Percentiles rank a stretch among this genome's conserved stretches.
These are phyloP conservation scores for Dicrostonyx torquatus DNA, from an alignment of 2,797 vertebrate species.

Conservation along the genomic window DNA sequence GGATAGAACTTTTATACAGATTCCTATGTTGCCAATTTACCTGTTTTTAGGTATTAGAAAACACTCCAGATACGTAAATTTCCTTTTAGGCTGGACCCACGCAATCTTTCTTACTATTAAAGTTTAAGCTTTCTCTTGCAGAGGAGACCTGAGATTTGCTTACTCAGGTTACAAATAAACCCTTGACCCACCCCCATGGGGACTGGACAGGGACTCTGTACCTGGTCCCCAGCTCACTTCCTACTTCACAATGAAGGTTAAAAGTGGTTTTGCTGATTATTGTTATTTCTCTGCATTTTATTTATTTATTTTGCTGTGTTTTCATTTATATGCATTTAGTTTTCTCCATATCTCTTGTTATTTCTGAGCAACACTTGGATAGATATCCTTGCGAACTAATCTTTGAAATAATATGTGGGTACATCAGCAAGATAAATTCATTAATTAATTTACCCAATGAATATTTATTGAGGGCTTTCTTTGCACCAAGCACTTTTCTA, in stretches of 20 bases:
- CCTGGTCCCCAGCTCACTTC: background rate
- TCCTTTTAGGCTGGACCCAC: background rate
- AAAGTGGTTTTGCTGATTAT: background rate
- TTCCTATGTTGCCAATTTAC: background rate
- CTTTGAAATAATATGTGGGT: slow-evolving; percentile 10
- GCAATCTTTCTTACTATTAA: background rate
- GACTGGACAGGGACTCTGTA: background rate
- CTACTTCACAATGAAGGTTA: background rate
- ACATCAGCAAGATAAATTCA: slow-evolving; percentile 48
- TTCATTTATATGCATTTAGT: slow-evolving; percentile 17
- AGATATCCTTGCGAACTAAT: slow-evolving; percentile 42
- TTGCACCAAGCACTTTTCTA: slow-evolving; percentile 58
- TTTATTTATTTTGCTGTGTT: background rate
- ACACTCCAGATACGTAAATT: background rate
- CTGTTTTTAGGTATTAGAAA: background rate
- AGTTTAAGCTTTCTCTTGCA: background rate
- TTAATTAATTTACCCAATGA: slow-evolving; percentile 67
- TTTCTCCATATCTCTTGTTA: background rate
- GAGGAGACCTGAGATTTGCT: background rate
- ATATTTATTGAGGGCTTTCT: slow-evolving; percentile 61
- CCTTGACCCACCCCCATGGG: background rate
- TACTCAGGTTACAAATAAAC: background rate
- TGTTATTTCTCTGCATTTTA: background rate
- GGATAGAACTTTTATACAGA: background rate
- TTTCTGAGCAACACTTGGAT: slow-evolving; percentile 33